Evolutionary conservation across 2,113 vertebrate species (phyloP), one percentile per base, ranked within the genome.

Genomic region (Cyphomyrus plagiostoma): DNA sequence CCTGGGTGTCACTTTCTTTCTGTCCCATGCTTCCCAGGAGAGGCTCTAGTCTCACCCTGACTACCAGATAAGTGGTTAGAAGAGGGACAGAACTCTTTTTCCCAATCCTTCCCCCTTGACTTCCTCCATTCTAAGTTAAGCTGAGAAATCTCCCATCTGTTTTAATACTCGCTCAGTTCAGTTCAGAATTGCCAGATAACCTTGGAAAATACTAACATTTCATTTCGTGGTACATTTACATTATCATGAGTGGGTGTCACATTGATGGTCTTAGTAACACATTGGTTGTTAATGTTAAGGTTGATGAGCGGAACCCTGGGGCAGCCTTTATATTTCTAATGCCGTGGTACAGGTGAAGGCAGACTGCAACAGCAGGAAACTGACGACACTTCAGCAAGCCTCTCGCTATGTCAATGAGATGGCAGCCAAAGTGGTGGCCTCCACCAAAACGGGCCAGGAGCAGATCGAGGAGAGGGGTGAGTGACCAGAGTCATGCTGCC

Each of bases 351-450:
- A 99, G 98, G 98, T 99, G 19, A 99, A 99, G 91, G 98, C 98
- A 0, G 96, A 97, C 90, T 97, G 96, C 90, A 94, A 93, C 94
- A 99, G 98, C 92, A 95, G 89, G 89, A 97, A 95, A 95, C 94
- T 99, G 89, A 3, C 95, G 15, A 93, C 91, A 83, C 97, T 99
- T 19, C 98, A 99, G 94, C 98, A 98, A 90, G 98, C 98, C 11
- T 99, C 98, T 0, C 97, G 98, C 46, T 91, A 92, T 0, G 98
- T 99, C 90, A 99, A 99, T 0, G 97, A 98, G 93, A 98, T 96
- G 98, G 97, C 98, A 0, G 98, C 98, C 53, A 97, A 96, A 0
- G 97, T 99, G 42, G 97, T 99, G 93, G 98, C 96, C 30, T 99
- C 98, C 11, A 98, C 97, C 39, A 97, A 95, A 91, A 98, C 97